phyloP scores from a whole-genome alignment of 2,113 vertebrate genomes.

The Noturus placidus region DNA sequence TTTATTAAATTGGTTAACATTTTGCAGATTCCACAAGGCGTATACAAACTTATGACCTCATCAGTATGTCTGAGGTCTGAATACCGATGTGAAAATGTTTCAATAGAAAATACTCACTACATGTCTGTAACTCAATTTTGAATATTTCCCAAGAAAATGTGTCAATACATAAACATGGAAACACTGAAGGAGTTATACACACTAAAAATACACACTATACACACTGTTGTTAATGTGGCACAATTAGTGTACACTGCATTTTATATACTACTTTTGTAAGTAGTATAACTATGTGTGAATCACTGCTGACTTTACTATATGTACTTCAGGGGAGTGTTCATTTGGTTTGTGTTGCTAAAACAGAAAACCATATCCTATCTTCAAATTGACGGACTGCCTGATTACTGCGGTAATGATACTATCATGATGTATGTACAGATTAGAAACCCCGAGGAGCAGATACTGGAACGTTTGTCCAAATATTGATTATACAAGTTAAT shows the following conservation, averaged over 20 bases:
- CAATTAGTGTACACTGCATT: background rate
- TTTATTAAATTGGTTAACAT: no score
- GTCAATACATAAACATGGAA: background rate
- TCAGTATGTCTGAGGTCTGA: background rate
- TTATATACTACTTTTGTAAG: background rate
- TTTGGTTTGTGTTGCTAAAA: conserved; percentile 1
- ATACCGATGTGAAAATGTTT: background rate
- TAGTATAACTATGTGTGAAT: background rate
- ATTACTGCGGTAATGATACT: background rate
- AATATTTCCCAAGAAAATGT: background rate
- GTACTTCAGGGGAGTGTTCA: background rate
- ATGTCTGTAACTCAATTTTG: background rate
- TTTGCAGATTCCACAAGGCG: no score
- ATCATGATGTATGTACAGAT: background rate
- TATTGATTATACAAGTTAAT: conserved; percentile 3
- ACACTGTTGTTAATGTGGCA: background rate
- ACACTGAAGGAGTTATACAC: background rate
- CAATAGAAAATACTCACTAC: background rate
- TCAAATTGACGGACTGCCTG: background rate
- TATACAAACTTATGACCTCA: no score
- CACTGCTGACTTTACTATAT: background rate
- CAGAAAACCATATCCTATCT: background rate
- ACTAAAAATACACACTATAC: no score
- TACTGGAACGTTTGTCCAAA: conserved; percentile 9
- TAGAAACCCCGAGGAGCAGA: background rate